phyloP scores from a whole-genome alignment of 2,797 vertebrate species.

The Pseudomugil tenellus region DNA sequence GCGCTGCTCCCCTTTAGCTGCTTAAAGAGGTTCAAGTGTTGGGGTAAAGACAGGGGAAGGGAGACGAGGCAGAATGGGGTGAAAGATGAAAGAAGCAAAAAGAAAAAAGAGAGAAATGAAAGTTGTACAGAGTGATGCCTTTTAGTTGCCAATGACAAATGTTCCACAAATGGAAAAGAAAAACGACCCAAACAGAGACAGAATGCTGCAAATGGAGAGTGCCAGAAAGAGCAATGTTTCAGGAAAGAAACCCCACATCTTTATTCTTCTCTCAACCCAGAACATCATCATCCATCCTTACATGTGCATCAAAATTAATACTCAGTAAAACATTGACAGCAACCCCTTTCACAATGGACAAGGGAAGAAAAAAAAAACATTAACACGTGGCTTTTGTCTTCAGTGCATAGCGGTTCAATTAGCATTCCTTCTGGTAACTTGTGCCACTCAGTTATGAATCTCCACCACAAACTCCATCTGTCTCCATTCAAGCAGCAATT shows the following conservation, averaged over 20 bases:
- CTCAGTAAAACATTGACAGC: background rate
- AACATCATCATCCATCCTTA: background rate
- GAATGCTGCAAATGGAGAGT: background rate
- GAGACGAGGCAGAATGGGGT: background rate
- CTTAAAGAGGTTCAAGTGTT: slow-evolving; percentile 40
- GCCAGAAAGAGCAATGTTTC: slow-evolving; percentile 2
- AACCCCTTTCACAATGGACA: background rate
- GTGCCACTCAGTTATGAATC: background rate
- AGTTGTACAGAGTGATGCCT: slow-evolving; percentile 17
- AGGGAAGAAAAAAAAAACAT: background rate
- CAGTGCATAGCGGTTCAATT: background rate
- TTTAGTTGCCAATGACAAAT: slow-evolving; percentile 21
- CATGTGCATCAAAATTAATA: background rate
- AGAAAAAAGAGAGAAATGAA: slow-evolving; percentile 19
- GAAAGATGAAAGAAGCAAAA: slow-evolving; percentile 30
- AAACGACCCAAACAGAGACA: background rate
- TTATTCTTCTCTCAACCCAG: background rate
- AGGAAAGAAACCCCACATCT: slow-evolving; percentile 1
- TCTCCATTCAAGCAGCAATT: background rate
- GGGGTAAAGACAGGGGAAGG: slow-evolving; percentile 28
- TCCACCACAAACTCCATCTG: background rate
- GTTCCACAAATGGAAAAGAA: slow-evolving; percentile 6
- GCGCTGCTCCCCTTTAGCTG: slow-evolving; percentile 55
- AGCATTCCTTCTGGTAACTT: background rate
- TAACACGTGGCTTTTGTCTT: background rate